Evolutionary conservation across 2,113 vertebrate genomes (phyloP).

Genomic region (Coreoperca whiteheadi): DNA sequence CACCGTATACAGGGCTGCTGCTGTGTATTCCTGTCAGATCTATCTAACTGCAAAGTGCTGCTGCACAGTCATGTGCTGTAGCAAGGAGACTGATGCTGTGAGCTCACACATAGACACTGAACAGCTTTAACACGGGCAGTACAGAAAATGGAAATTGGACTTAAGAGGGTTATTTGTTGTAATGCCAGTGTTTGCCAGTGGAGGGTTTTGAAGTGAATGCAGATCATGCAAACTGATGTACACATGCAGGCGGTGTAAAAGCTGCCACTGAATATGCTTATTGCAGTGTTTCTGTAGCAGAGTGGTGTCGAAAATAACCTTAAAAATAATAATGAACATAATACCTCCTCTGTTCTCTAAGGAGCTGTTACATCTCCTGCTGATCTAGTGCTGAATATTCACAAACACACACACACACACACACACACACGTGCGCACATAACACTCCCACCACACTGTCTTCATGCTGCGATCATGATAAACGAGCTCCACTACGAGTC

Average conservation of each 20-base stretch:
- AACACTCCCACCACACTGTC: slow-evolving; percentile 3
- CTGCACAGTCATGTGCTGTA: slow-evolving; percentile 12
- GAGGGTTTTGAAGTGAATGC: slow-evolving; percentile 6
- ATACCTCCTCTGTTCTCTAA: slow-evolving; percentile 32
- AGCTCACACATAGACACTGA: background rate
- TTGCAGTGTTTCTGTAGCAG: background rate
- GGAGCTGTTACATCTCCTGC: slow-evolving; percentile 45
- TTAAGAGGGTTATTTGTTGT: slow-evolving; percentile 13
- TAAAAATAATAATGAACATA: slow-evolving; percentile 48
- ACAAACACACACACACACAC: slow-evolving; percentile 25
- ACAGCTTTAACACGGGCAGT: background rate
- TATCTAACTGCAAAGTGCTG: slow-evolving; percentile 33
- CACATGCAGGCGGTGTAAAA: background rate
- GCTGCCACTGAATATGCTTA: slow-evolving; percentile 9
- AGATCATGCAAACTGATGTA: slow-evolving; percentile 24
- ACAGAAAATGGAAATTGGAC: background rate
- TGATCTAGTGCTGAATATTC: slow-evolving; percentile 38
- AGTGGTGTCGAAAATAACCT: slow-evolving; percentile 46
- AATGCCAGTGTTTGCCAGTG: background rate
- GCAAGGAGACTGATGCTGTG: background rate
- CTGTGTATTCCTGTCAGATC: slow-evolving; percentile 52
- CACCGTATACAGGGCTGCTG: slow-evolving; percentile 32
- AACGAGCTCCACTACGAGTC: slow-evolving; percentile 56
- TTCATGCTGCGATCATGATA: slow-evolving; percentile 46
- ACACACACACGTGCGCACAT: slow-evolving; percentile 1